These are phyloP conservation scores for Atrina japonica DNA, from an alignment of 2,888 invertebrate species.

Conservation along the genomic window DNA sequence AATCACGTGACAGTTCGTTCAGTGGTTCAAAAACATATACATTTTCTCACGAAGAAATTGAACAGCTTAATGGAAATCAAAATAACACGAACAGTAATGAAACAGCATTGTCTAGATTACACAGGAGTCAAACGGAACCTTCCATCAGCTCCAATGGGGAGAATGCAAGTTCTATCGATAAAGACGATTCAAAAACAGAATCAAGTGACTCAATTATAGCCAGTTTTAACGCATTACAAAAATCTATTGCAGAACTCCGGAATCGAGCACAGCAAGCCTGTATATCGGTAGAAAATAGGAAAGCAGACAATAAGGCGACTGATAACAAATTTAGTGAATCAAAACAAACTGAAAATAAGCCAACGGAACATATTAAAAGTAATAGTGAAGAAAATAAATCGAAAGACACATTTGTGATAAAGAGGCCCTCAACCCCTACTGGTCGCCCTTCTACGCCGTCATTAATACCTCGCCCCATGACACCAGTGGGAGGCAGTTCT, in stretches of 20 bases:
- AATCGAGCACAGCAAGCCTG: conserved; percentile 30
- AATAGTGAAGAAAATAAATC: background rate
- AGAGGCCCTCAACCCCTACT: conserved; percentile 42
- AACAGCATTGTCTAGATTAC: background rate
- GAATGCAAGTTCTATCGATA: conserved; percentile 19
- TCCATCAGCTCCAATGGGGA: background rate
- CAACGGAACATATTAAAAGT: conserved; percentile 1
- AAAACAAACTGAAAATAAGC: background rate
- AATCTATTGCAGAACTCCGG: conserved; percentile 22
- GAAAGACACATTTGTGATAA: background rate
- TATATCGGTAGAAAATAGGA: conserved; percentile 11
- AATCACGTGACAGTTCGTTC: no score
- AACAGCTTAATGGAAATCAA: no score
- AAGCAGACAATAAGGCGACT: background rate
- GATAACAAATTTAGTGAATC: conserved; percentile 2
- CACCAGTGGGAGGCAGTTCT: conserved; percentile 40
- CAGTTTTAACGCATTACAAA: conserved; percentile 31
- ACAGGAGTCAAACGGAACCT: conserved; percentile 9
- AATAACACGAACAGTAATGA: no score
- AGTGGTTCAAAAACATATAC: no score
- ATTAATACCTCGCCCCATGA: conserved; percentile 54
- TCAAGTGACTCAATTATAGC: conserved; percentile 16
- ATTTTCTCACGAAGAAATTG: no score
- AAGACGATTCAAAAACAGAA: conserved; percentile 31
- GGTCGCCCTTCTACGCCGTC: conserved; percentile 60